Percentiles rank a stretch among this genome's conserved stretches.
These are phyloP conservation scores for Microctenopoma lineatum DNA, from an alignment of 2,797 vertebrate genomes.

Conservation along the genomic window DNA sequence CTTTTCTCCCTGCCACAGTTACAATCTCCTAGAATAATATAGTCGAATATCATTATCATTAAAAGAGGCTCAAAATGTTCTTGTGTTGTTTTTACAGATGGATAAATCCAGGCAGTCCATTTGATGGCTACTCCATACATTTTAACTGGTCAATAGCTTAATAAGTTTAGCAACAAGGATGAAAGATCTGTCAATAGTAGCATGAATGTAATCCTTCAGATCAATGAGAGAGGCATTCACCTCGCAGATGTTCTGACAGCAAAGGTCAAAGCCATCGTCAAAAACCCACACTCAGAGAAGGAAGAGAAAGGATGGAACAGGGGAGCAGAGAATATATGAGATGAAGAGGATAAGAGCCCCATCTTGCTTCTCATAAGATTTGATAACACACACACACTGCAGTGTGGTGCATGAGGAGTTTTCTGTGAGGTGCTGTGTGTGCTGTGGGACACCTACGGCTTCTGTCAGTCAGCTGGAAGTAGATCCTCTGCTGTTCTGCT, in stretches of 20 bases:
- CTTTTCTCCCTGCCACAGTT: too few species aligned
- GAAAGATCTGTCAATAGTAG: conserved; percentile 32
- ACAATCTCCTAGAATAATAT: too few species aligned
- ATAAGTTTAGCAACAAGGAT: conserved; percentile 25
- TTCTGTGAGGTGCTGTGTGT: background rate
- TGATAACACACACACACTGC: background rate
- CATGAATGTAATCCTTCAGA: conserved; percentile 40
- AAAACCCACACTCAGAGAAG: conserved; percentile 20
- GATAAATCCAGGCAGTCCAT: background rate
- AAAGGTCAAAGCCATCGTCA: conserved; percentile 59
- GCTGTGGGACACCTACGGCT: background rate
- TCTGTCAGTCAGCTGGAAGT: background rate
- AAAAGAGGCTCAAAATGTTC: background rate
- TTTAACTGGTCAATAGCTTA: background rate
- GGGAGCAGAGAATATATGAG: conserved; percentile 3
- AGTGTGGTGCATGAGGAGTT: background rate
- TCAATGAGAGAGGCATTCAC: conserved; percentile 44
- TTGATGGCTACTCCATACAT: background rate
- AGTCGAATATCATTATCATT: too few species aligned
- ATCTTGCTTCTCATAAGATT: background rate
- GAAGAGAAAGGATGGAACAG: background rate
- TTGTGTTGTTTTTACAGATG: background rate
- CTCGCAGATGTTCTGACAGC: conserved; percentile 44
- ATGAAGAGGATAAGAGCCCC: background rate
- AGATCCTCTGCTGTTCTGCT: background rate